Evolutionary conservation across 2,113 vertebrate genomes (phyloP), one percentile per base, ranked within the genome.

Genomic region (Hypanus sabinus): DNA sequence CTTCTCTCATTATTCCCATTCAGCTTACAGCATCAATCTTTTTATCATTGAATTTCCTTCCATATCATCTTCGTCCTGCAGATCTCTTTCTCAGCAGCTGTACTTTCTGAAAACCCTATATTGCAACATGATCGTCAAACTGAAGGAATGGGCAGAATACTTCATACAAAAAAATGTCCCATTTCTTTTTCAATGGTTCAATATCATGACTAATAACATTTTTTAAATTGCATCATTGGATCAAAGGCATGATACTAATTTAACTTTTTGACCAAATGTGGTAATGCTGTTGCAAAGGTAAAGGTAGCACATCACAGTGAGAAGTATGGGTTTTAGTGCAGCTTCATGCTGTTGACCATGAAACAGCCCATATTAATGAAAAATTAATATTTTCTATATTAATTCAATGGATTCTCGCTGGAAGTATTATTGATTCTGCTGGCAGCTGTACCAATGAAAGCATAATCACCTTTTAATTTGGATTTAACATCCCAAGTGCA

Each of bases 381-480:
- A n/a, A n/a, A n/a, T n/a, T n/a, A n/a, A n/a, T n/a, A n/a, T n/a
- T 88, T 30, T 62, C 60, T 5, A 33, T 88, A 57, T 57, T n/a
- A 88, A 33, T 68, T 33, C n/a, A 68, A 88, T 65, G 18, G 60
- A 33, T 90, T 68, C 60, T 65, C 65, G 30, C 30, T 68, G 60
- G 85, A 90, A 65, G 62, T 68, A 65, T 90, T 65, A 33, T 8
- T 65, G 60, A 90, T 90, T 90, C 60, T 90, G 85, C 65, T 90
- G 85, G 85, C 85, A 90, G 5, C 60, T 65, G 65, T 12, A 65
- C 60, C 85, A 90, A 33, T 33, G 14, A 68, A 90, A 90, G 85
- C 60, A 90, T 36, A 73, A 20, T 6, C 5, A 33, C 14, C 65
- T 90, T 73, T 90, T 65, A n/a, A 65, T 65, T n/a, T 65, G 60